phyloP scores from a whole-genome alignment of 2,113 vertebrate species.

The Hoplias malabaricus region DNA sequence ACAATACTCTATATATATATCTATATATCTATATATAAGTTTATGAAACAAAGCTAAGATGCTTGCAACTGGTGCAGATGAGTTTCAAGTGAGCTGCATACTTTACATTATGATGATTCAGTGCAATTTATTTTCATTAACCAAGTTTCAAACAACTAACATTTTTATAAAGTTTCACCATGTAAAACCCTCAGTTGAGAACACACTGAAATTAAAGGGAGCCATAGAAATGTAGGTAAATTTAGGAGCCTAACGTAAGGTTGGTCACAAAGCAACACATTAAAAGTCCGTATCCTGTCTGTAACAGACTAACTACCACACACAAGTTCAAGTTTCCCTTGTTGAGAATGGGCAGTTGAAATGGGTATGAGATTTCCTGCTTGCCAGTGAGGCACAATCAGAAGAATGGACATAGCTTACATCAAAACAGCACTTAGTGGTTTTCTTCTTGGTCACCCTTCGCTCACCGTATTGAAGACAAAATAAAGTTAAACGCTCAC shows the following conservation, averaged over 20 bases:
- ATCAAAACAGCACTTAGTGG: conserved; percentile 71
- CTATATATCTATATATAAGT: too few species aligned
- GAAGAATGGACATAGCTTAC: conserved; percentile 49
- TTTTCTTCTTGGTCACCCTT: conserved; percentile 59
- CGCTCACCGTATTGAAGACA: conserved; percentile 47
- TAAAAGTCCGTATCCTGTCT: conserved; percentile 14
- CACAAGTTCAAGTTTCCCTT: conserved; percentile 1
- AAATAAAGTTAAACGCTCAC: conserved; percentile 41
- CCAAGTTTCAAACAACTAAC: too few species aligned
- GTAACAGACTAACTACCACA: conserved; percentile 25
- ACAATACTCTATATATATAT: too few species aligned
- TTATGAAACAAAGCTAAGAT: too few species aligned
- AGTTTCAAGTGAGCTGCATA: too few species aligned
- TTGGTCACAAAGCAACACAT: conserved; percentile 33
- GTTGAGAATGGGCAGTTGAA: neutral
- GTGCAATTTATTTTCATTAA: too few species aligned
- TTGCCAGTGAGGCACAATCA: conserved; percentile 44
- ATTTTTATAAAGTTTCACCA: too few species aligned
- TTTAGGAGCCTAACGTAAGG: neutral
- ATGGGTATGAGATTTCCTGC: conserved; percentile 6
- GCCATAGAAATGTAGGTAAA: conserved; percentile 1
- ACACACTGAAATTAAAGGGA: neutral
- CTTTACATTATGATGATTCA: too few species aligned
- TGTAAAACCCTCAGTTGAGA: conserved; percentile 26
- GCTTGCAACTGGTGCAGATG: too few species aligned